phyloP scores from a whole-genome alignment of 1,140 invertebrate species.

The Drosophila serrata region DNA sequence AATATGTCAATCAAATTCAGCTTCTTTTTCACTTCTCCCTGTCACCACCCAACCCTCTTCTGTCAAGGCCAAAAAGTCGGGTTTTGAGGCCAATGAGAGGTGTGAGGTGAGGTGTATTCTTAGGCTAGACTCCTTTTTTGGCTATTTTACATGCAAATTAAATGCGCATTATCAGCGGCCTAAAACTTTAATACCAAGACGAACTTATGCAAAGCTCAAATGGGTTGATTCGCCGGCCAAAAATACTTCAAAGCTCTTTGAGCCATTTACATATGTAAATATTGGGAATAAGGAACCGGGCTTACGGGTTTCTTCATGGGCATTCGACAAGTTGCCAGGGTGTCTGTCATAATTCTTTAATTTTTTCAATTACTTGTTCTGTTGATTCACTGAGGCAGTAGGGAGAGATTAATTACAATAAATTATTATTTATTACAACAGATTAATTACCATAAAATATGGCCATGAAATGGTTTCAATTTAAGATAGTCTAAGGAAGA shows the following conservation, averaged over 20 bases:
- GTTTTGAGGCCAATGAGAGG: conserved; percentile 24
- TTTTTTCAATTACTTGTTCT: neutral
- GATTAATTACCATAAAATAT: neutral
- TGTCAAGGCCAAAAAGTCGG: conserved; percentile 17
- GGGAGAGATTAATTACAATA: neutral
- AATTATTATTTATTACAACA: neutral
- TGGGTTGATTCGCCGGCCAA: conserved; percentile 35
- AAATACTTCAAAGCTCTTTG: conserved; percentile 47
- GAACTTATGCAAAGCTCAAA: conserved; percentile 70
- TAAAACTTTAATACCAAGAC: conserved; percentile 61
- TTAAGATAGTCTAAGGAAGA: neutral
- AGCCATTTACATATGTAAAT: conserved; percentile 62
- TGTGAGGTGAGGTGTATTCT: conserved; percentile 16
- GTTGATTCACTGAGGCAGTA: neutral
- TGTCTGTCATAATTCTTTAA: neutral
- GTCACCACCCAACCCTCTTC: neutral
- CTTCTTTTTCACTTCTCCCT: conserved; percentile 4
- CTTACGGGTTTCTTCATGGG: conserved; percentile 6
- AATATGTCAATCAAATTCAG: conserved; percentile 75
- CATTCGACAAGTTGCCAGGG: conserved; percentile 2
- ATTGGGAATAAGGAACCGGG: conserved; percentile 7
- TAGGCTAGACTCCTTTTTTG: conserved; percentile 34
- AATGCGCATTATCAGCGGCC: conserved; percentile 63
- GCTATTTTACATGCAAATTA: conserved; percentile 73
- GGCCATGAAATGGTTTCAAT: neutral